Conservation (phyloP, 1,140 invertebrate species). For the Plodia interpunctella region DNA sequence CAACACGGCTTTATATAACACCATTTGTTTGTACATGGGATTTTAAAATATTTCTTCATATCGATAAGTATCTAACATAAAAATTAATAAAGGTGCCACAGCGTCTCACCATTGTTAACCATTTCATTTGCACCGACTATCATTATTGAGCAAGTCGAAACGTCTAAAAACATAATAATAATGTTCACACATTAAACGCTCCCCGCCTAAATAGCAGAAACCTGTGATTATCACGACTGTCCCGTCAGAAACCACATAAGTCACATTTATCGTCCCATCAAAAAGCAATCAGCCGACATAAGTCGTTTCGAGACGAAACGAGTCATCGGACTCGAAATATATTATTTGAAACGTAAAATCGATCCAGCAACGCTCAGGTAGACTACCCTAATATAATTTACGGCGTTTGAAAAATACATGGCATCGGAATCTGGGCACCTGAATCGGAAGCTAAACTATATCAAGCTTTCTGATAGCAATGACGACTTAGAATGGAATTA, state of each 20-base stretch:
- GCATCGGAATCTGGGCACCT: slow-evolving; percentile 12
- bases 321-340: slow-evolving; percentile 37
- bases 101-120: background rate
- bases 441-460: too few relatives aligned
- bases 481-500: too few relatives aligned
- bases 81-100: background rate
- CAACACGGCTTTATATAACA: too few relatives aligned
- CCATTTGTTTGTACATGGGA: too few relatives aligned
- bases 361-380: slow-evolving; percentile 45
- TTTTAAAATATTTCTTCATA: too few relatives aligned
- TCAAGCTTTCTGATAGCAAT: too few relatives aligned
- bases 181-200: slow-evolving; percentile 64
- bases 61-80: too few relatives aligned
- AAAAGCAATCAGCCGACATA: slow-evolving; percentile 73
- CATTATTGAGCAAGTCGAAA: slow-evolving; percentile 16
- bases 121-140: background rate
- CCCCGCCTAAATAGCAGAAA: slow-evolving; percentile 58
- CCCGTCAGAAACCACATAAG: slow-evolving; percentile 66
- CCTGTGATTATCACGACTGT: slow-evolving; percentile 62
- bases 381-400: slow-evolving; percentile 44
- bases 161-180: slow-evolving; percentile 60
- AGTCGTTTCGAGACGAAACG: slow-evolving; percentile 31
- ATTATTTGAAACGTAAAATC: slow-evolving; percentile 57
- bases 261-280: slow-evolving; percentile 73
- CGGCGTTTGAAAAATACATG: slow-evolving; percentile 28